phyloP scores from a whole-genome alignment of 2,888 invertebrate genomes.

The Cataglyphis livida region DNA sequence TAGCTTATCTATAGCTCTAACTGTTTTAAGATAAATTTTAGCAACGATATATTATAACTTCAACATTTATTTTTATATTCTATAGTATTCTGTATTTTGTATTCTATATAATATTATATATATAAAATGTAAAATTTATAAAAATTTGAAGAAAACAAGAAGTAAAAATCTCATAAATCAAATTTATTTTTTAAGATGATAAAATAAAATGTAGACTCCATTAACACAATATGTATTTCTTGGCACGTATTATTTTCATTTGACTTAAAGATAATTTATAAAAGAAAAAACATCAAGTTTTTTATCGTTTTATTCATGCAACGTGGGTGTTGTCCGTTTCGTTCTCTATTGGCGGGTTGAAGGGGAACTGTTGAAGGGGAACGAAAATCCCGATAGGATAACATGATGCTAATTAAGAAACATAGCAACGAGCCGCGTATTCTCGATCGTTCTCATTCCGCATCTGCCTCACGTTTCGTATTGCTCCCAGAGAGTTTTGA shows the following conservation, averaged over 20 bases:
- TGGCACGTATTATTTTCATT: not conserved
- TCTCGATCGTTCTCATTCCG: conserved; percentile 31
- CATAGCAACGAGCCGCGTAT: conserved; percentile 34
- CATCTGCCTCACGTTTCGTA: conserved; percentile 50
- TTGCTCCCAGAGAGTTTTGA: conserved; percentile 45
- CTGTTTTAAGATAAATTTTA: not conserved
- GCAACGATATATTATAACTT: not conserved
- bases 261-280: not conserved
- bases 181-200: conserved; percentile 9
- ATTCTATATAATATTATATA: not conserved
- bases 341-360: not conserved
- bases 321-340: not conserved
- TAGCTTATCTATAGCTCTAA: not conserved
- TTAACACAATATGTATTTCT: not conserved
- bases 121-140: not conserved
- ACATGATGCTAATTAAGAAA: conserved; percentile 49
- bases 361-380: not conserved
- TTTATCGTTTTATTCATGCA: not conserved
- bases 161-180: not conserved
- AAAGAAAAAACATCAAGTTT: not conserved
- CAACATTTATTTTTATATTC: not conserved
- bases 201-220: not conserved
- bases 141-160: not conserved
- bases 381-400: conserved; percentile 40
- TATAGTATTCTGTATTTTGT: not conserved